These are phyloP conservation scores for Apamea monoglypha DNA, from an alignment of 2,888 invertebrate genomes.

Conservation along the genomic window DNA sequence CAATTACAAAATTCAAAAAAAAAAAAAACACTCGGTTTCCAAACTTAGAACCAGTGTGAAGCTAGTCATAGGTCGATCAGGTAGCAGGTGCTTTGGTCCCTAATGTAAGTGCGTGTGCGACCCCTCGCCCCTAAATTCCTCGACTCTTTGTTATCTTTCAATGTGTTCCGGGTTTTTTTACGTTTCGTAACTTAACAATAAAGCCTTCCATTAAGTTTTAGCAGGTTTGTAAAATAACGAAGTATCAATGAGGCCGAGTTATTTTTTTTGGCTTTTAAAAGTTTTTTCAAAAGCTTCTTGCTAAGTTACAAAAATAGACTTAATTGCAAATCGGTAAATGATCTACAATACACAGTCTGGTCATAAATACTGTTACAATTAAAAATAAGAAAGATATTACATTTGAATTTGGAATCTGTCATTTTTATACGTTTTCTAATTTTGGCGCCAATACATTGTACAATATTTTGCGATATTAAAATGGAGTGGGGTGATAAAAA, in stretches of 20 bases:
- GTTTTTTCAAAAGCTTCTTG: neutral
- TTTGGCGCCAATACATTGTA: no score
- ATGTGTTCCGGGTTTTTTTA: slow-evolving; percentile 62
- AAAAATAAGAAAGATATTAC: no score
- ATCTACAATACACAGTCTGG: no score
- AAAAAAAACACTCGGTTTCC: neutral
- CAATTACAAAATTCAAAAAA: slow-evolving; percentile 22
- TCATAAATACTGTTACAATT: no score
- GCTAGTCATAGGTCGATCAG: slow-evolving; percentile 66
- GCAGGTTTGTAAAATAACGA: slow-evolving; percentile 28
- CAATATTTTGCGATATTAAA: no score
- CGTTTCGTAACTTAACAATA: slow-evolving; percentile 31
- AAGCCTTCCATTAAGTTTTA: slow-evolving; percentile 11
- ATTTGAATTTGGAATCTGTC: no score
- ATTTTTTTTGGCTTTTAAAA: neutral
- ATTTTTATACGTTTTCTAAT: no score
- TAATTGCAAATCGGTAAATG: neutral
- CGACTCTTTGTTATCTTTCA: slow-evolving; percentile 61
- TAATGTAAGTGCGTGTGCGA: slow-evolving; percentile 60
- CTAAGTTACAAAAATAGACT: neutral
- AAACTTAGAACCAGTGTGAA: slow-evolving; percentile 55
- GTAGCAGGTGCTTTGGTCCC: slow-evolving; percentile 79
- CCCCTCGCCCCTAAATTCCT: slow-evolving; percentile 63
- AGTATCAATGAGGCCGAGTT: neutral
- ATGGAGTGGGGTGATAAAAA: no score